A percentile compares a stretch with the other conserved stretches of the same genome.
These are phyloP conservation scores for Drosophila melanocephala DNA, from an alignment of 2,888 invertebrate species.

Conservation along the genomic window DNA sequence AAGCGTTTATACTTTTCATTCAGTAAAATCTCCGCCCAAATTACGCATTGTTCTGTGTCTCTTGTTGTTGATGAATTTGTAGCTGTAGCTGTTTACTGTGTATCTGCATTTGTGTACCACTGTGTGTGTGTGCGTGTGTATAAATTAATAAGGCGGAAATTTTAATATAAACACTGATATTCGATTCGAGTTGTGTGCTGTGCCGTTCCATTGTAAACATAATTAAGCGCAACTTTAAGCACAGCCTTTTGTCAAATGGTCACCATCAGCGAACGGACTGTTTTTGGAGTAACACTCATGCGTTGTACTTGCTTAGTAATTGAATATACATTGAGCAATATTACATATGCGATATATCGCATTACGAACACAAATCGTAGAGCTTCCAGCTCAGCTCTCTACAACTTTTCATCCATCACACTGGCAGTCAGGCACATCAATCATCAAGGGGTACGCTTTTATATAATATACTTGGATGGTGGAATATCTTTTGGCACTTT, in stretches of 20 bases:
- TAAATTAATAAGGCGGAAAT: slow-evolving; percentile 83
- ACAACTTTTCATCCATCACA: neutral
- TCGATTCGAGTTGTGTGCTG: slow-evolving; percentile 55
- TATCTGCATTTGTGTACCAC: slow-evolving; percentile 1
- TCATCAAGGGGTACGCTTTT: slow-evolving; percentile 47
- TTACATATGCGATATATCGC: slow-evolving; percentile 35
- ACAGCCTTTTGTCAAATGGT: slow-evolving; percentile 52
- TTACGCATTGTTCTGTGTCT: slow-evolving; percentile 65
- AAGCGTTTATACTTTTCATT: slow-evolving; percentile 46
- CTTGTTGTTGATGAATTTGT: slow-evolving; percentile 58
- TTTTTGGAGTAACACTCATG: slow-evolving; percentile 19
- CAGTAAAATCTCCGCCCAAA: slow-evolving; percentile 51
- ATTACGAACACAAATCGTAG: slow-evolving; percentile 45
- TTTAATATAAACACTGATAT: slow-evolving; percentile 77
- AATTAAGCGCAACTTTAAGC: slow-evolving; percentile 60
- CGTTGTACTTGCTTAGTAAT: slow-evolving; percentile 52
- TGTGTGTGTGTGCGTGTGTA: slow-evolving; percentile 27
- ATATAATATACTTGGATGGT: slow-evolving; percentile 47
- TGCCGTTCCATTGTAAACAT: slow-evolving; percentile 56
- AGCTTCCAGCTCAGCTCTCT: slow-evolving; percentile 25
- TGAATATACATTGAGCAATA: slow-evolving; percentile 64
- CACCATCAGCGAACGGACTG: slow-evolving; percentile 9
- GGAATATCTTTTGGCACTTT: slow-evolving; percentile 55
- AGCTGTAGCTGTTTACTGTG: slow-evolving; percentile 24
- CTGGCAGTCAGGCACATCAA: slow-evolving; percentile 52